These are phyloP conservation scores for Stenotaenia linearis DNA, from an alignment of 2,888 invertebrate genomes.

Conservation along the genomic window DNA sequence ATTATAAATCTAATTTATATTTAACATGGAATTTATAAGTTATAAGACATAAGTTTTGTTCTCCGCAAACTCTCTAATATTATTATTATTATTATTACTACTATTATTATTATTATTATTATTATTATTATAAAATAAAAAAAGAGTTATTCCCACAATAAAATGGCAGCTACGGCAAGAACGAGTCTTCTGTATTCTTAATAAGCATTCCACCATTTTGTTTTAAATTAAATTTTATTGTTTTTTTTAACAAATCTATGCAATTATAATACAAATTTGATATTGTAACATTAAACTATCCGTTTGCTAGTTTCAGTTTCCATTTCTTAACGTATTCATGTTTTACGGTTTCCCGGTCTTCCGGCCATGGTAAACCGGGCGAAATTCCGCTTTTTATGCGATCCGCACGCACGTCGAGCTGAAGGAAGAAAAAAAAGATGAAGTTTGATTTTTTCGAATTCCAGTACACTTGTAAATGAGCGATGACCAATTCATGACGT, in stretches of 20 bases:
- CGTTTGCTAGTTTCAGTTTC: not conserved
- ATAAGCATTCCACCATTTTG: too few species aligned
- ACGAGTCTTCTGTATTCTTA: not conserved
- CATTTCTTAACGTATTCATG: conserved; percentile 51
- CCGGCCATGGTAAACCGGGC: conserved; percentile 63
- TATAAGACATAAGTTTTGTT: too few species aligned
- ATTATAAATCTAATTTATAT: too few species aligned
- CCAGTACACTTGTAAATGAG: too few species aligned
- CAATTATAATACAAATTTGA: not conserved
- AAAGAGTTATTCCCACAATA: not conserved
- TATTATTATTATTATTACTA: too few species aligned
- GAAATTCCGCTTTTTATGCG: conserved; percentile 59
- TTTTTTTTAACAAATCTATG: not conserved
- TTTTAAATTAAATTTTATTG: too few species aligned
- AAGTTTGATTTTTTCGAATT: too few species aligned
- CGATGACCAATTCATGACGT: too few species aligned
- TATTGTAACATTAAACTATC: not conserved
- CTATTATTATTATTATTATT: too few species aligned
- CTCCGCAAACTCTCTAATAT: too few species aligned
- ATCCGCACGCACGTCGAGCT: conserved; percentile 55
- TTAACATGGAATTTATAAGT: too few species aligned
- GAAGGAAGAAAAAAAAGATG: conserved; percentile 43
- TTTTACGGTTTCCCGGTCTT: conserved; percentile 64
- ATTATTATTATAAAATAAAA: too few species aligned
- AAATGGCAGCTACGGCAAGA: not conserved